phyloP scores from a whole-genome alignment of 2,888 invertebrate genomes.

The Bellardia pandia region DNA sequence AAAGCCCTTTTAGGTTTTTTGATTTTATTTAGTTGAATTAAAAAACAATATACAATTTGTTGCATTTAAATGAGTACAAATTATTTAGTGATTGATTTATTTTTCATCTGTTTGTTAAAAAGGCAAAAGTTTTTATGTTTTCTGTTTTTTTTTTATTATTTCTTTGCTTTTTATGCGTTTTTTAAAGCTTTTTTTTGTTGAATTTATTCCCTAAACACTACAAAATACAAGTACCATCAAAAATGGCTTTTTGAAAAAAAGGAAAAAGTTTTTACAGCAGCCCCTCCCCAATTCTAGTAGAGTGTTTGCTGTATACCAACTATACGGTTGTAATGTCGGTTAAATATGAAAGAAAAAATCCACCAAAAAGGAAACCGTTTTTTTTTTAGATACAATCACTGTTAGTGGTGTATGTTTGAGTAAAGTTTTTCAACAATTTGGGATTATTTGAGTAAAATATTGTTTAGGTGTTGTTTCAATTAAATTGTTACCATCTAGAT shows the following conservation, averaged over 20 bases:
- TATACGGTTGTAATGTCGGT: constrained; percentile 13
- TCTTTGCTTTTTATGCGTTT: background rate
- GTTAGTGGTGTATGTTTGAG: background rate
- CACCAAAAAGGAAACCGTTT: background rate
- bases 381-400: background rate
- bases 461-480: background rate
- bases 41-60: constrained; percentile 51
- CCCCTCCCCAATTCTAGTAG: background rate
- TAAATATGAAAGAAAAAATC: constrained; percentile 5
- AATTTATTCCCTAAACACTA: constrained; percentile 13
- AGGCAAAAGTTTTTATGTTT: constrained; percentile 46
- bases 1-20: background rate
- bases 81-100: constrained; percentile 64
- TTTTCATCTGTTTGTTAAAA: constrained; percentile 41
- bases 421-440: background rate
- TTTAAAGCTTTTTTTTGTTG: constrained; percentile 5
- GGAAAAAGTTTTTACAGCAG: constrained; percentile 13
- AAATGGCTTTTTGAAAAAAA: background rate
- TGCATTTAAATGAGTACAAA: constrained; percentile 60
- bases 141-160: background rate
- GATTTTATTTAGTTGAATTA: background rate
- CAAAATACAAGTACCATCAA: constrained; percentile 11
- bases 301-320: background rate
- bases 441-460: background rate
- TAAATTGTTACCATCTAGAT: background rate